These are phyloP conservation scores for Mylabris sibirica DNA, from an alignment of 2,888 invertebrate genomes.

Conservation along the genomic window DNA sequence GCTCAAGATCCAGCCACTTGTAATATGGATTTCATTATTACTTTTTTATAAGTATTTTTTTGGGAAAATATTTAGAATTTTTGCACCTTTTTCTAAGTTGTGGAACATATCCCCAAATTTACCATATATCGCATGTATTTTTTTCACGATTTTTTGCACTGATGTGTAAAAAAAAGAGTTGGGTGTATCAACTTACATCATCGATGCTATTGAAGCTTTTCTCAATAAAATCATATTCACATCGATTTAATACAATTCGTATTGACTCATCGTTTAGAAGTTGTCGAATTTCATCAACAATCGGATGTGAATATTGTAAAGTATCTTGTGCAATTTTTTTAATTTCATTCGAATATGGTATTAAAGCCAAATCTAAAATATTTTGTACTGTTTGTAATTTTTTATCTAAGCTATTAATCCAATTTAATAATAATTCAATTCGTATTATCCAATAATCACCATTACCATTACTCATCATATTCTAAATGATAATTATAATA, in stretches of 20 bases:
- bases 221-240: conserved; percentile 57
- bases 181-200: conserved; percentile 53
- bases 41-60: no score
- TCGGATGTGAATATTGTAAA: conserved; percentile 51
- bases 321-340: conserved; percentile 46
- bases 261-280: conserved; percentile 58
- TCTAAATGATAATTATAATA: conserved; percentile 36
- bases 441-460: conserved; percentile 48
- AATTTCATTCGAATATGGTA: conserved; percentile 52
- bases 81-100: no score
- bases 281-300: conserved; percentile 55
- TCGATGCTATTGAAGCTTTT: conserved; percentile 40
- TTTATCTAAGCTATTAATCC: conserved; percentile 45
- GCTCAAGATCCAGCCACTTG: no score
- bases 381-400: conserved; percentile 47
- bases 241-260: conserved; percentile 61
- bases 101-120: no score
- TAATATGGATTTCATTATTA: no score
- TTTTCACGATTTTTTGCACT: no score
- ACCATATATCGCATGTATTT: no score
- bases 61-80: no score
- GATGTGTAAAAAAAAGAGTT: no score
- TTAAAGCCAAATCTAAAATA: conserved; percentile 45
- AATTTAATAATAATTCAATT: conserved; percentile 46
- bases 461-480: conserved; percentile 39